These are phyloP conservation scores for Rhinopithecus roxellana DNA, from an alignment of 2,113 vertebrate species.

Conservation along the genomic window DNA sequence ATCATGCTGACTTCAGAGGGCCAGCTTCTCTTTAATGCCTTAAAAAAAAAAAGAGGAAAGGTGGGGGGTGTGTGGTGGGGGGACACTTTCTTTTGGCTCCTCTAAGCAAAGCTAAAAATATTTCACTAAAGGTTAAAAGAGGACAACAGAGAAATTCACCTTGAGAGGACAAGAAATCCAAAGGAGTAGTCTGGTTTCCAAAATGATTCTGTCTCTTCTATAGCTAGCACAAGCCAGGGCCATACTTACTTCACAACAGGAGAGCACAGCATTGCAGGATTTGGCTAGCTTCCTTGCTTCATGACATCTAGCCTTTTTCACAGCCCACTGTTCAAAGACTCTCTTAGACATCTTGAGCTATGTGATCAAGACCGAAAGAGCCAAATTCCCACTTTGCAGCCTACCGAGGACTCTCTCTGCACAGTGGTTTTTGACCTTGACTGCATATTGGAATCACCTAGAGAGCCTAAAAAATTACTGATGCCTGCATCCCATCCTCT, in stretches of 20 bases:
- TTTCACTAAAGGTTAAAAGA: not conserved
- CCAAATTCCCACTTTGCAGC: not conserved
- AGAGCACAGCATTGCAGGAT: not conserved
- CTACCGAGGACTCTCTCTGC: not conserved
- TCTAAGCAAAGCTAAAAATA: conserved; percentile 28
- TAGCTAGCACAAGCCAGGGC: not conserved
- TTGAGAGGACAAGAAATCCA: not conserved
- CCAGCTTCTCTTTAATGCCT: not conserved
- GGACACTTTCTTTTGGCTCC: not conserved
- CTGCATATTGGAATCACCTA: not conserved
- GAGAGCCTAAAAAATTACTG: not conserved
- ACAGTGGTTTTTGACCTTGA: not conserved
- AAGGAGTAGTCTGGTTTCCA: not conserved
- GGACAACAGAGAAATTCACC: not conserved
- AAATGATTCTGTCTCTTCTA: not conserved
- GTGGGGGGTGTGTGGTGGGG: too few species aligned
- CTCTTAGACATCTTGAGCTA: not conserved
- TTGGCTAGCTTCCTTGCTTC: not conserved
- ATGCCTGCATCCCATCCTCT: not conserved
- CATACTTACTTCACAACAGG: not conserved
- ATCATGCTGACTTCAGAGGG: not conserved
- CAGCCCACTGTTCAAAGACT: not conserved
- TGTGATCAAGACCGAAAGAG: not conserved
- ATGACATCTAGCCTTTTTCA: not conserved
- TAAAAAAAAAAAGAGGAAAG: too few species aligned